Evolutionary conservation across 1,140 invertebrate species (phyloP), one percentile per base, ranked within the genome.

Genomic region (Drosophila serrata): DNA sequence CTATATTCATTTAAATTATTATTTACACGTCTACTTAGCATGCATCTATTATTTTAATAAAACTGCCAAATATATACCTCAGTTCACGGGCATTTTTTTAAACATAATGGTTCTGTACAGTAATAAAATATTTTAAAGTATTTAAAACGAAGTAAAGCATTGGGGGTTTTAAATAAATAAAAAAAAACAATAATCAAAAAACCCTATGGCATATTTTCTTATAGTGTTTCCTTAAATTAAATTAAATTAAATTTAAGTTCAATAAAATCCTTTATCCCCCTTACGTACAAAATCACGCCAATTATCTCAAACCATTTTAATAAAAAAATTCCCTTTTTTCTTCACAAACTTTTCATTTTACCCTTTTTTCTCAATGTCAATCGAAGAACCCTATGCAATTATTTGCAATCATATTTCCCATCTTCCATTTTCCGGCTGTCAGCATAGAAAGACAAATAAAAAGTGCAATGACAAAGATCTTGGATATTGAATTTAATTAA

Each of bases 291-390:
- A 15, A 12, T 31, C n/a, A 84, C 69, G 58, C 57, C 77, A 85
- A 85, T 85, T 85, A 85, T 78, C 79, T 85, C 73, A 49, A 81
- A 78, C 70, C 81, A 86, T 81, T 79, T 75, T 62, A 81, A 79
- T 81, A 33, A n/a, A 9, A 15, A 19, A 42, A 49, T 24, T 12
- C n/a, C 55, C 1, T 11, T 29, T 46, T 48, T 49, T 39, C 24
- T 22, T 4, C 24, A 37, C 15, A 13, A 70, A 68, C 33, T 56
- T 39, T 33, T 11, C 9, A 13, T 33, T 33, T 24, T 22, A 15
- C 29, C 42, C 29, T 12, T 46, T 57, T 75, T 57, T 75, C 33
- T 27, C 33, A 59, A 75, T 67, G 35, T 35, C 75, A 48, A 49
- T 40, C 24, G 24, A 17, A 39, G 33, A 45, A 46, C 42, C 42